phyloP scores from a whole-genome alignment of 1,140 invertebrate genomes.

The Drosophila saltans region DNA sequence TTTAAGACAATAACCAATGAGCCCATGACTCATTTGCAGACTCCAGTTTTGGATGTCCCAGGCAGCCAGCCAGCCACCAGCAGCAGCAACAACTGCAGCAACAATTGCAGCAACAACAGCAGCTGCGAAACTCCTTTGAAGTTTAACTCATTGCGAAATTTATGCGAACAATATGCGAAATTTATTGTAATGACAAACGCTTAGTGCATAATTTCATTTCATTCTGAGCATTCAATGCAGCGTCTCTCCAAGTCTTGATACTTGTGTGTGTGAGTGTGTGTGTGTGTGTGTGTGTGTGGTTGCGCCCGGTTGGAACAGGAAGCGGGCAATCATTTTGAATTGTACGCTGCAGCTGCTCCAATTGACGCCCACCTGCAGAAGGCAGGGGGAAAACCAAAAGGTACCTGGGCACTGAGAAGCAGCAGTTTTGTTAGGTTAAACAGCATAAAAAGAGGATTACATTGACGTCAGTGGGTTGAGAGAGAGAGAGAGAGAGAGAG shows the following conservation, averaged over 20 bases:
- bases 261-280: slow-evolving; percentile 6
- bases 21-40: slow-evolving; percentile 52
- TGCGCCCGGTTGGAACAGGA: slow-evolving; percentile 51
- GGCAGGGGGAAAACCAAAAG: not conserved
- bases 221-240: slow-evolving; percentile 15
- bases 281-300: slow-evolving; percentile 11
- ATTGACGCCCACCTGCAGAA: slow-evolving; percentile 71
- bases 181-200: slow-evolving; percentile 79
- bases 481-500: too few relatives aligned
- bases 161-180: slow-evolving; percentile 80
- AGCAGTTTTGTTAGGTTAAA: slow-evolving; percentile 42
- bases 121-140: slow-evolving; percentile 67
- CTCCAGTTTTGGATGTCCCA: slow-evolving; percentile 70
- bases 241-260: slow-evolving; percentile 23
- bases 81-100: slow-evolving; percentile 21
- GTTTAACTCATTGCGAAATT: slow-evolving; percentile 62
- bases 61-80: slow-evolving; percentile 6
- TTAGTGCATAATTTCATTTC: slow-evolving; percentile 72
- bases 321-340: slow-evolving; percentile 65
- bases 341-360: slow-evolving; percentile 64
- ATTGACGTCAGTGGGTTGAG: slow-evolving; percentile 7
- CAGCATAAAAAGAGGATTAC: slow-evolving; percentile 13
- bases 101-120: slow-evolving; percentile 11
- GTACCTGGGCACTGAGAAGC: not conserved
- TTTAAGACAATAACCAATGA: slow-evolving; percentile 55